These are phyloP conservation scores for Anastrepha ludens DNA, from an alignment of 1,140 invertebrate species.

Conservation along the genomic window DNA sequence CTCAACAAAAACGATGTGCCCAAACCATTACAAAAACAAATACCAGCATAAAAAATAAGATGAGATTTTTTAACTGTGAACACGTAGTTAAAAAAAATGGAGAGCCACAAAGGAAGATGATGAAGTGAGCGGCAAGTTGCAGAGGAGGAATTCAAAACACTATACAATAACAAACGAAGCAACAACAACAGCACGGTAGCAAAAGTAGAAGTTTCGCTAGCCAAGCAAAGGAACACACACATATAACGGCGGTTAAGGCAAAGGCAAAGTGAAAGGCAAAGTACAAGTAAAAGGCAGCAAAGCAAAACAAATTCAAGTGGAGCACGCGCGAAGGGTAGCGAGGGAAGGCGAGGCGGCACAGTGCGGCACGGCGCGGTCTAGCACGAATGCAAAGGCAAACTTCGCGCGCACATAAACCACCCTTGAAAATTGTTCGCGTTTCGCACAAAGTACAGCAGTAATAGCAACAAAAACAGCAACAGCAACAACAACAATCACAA, in stretches of 20 bases:
- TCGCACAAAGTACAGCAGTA: constrained; percentile 61
- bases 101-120: constrained; percentile 49
- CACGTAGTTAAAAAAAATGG: constrained; percentile 73
- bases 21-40: constrained; percentile 56
- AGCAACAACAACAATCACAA: constrained; percentile 56
- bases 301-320: constrained; percentile 28
- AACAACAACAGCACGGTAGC: background rate
- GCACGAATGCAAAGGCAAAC: constrained; percentile 50
- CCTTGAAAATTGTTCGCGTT: constrained; percentile 58
- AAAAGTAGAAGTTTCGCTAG: constrained; percentile 54
- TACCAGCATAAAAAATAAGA: constrained; percentile 70
- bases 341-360: background rate
- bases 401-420: constrained; percentile 56
- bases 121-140: constrained; percentile 9
- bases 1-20: constrained; percentile 53
- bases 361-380: background rate
- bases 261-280: constrained; percentile 19
- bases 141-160: constrained; percentile 44
- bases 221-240: constrained; percentile 37
- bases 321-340: constrained; percentile 12
- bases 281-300: constrained; percentile 34
- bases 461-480: constrained; percentile 57
- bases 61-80: constrained; percentile 74
- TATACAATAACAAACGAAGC: constrained; percentile 46
- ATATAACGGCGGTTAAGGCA: constrained; percentile 47